Percentiles rank a stretch among this genome's conserved stretches.
Evolutionary conservation across 2,888 invertebrate species (phyloP).

Genomic region (Steromphala cineraria): DNA sequence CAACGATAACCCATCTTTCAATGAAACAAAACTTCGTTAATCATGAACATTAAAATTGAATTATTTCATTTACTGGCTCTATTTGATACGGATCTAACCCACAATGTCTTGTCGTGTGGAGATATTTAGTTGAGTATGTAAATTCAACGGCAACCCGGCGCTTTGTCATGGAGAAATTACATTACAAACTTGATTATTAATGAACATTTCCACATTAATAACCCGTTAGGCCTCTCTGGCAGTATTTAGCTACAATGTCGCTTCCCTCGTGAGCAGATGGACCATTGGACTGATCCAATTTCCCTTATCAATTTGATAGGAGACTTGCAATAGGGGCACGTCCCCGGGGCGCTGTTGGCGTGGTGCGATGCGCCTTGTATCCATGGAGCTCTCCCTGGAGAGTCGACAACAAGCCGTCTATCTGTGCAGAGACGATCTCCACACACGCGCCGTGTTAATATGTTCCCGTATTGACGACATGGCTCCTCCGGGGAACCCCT

Average conservation of each 20-base stretch:
- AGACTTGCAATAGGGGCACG: background rate
- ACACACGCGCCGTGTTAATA: background rate
- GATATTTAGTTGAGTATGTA: too few relatives aligned
- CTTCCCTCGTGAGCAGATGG: background rate
- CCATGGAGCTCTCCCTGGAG: background rate
- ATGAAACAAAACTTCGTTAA: too few relatives aligned
- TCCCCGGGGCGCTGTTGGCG: background rate
- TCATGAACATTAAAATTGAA: too few relatives aligned
- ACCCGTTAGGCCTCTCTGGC: too few relatives aligned
- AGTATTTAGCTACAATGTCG: too few relatives aligned
- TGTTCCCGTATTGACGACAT: background rate
- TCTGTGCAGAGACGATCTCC: background rate
- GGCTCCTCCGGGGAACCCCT: background rate
- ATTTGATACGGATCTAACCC: too few relatives aligned
- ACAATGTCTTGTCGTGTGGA: too few relatives aligned
- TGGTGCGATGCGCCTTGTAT: background rate
- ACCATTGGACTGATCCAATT: background rate
- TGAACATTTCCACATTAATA: too few relatives aligned
- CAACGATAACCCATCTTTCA: too few relatives aligned
- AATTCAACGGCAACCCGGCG: background rate
- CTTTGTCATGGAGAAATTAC: background rate
- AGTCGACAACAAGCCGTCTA: background rate
- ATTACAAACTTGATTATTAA: too few relatives aligned
- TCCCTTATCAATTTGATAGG: slow-evolving; percentile 9
- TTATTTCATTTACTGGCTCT: too few relatives aligned